Conservation (phyloP, 2,113 vertebrate genomes). For the Lasiurus borealis region DNA sequence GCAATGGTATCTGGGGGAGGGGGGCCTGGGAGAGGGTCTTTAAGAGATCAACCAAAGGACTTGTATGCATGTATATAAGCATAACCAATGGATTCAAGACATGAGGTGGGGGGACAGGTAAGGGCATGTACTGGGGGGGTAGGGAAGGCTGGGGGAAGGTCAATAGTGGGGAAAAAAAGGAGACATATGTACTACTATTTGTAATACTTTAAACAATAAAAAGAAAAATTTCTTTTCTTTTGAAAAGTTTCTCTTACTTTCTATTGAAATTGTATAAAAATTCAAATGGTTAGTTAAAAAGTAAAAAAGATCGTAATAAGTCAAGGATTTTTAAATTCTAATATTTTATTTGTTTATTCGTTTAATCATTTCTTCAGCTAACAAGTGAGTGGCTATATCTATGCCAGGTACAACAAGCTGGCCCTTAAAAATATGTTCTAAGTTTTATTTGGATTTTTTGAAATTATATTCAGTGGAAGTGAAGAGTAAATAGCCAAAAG, state of each 20-base stretch:
- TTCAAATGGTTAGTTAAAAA: slow-evolving; percentile 54
- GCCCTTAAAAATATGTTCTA: neutral
- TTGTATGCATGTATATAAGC: too few relatives aligned
- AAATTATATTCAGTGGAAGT: slow-evolving; percentile 23
- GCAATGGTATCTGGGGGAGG: too few relatives aligned
- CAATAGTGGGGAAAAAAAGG: too few relatives aligned
- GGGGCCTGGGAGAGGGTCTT: too few relatives aligned
- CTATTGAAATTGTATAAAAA: neutral
- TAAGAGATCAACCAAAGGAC: too few relatives aligned
- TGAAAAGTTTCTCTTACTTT: neutral
- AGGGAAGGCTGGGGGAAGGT: too few relatives aligned
- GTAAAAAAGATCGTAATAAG: neutral
- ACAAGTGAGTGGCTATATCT: neutral
- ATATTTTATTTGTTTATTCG: neutral
- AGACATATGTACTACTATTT: too few relatives aligned
- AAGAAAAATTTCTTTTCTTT: neutral
- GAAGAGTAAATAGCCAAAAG: neutral
- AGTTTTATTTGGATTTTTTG: neutral
- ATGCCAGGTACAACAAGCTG: neutral
- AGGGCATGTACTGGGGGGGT: too few relatives aligned
- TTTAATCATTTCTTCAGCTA: slow-evolving; percentile 23
- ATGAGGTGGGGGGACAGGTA: too few relatives aligned
- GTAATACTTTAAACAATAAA: too few relatives aligned
- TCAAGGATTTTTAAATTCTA: slow-evolving; percentile 2
- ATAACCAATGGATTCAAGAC: too few relatives aligned